Evolutionary conservation across 2,113 vertebrate genomes (phyloP).

Genomic region (Saguinus midas): DNA sequence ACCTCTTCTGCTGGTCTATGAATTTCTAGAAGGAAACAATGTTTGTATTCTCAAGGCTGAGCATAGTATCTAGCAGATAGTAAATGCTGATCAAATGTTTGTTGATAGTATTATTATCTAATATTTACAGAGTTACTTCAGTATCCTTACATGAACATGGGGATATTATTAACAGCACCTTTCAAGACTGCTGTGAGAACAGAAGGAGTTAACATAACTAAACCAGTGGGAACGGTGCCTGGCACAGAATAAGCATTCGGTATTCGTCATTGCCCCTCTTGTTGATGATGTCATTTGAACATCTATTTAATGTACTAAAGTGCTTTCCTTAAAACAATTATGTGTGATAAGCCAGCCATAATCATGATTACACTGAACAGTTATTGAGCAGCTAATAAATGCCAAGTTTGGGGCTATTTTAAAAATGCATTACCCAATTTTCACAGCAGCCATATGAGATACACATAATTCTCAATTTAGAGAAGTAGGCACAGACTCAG

Average conservation of each 20-base stretch:
- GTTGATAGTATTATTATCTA: neutral
- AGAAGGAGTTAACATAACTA: neutral
- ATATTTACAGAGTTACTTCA: neutral
- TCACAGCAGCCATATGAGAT: neutral
- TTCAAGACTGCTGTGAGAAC: neutral
- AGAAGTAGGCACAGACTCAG: neutral
- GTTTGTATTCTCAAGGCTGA: neutral
- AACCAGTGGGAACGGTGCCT: neutral
- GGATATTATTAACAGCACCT: neutral
- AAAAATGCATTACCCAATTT: slow-evolving; percentile 1
- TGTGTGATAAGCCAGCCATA: neutral
- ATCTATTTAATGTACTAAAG: neutral
- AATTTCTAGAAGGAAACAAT: neutral
- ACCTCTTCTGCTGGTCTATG: neutral
- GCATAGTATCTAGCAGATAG: neutral
- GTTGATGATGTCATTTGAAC: neutral
- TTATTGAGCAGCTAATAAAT: slow-evolving; percentile 17
- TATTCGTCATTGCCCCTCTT: neutral
- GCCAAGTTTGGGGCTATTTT: neutral
- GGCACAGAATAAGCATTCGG: neutral
- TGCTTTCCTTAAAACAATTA: neutral
- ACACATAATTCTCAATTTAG: neutral
- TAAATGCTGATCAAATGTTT: neutral
- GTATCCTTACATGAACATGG: neutral
- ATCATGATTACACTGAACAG: neutral